A percentile compares a stretch with the other conserved stretches of the same genome.
Conservation (phyloP, 2,113 vertebrate species). For the Cathartes aura region DNA sequence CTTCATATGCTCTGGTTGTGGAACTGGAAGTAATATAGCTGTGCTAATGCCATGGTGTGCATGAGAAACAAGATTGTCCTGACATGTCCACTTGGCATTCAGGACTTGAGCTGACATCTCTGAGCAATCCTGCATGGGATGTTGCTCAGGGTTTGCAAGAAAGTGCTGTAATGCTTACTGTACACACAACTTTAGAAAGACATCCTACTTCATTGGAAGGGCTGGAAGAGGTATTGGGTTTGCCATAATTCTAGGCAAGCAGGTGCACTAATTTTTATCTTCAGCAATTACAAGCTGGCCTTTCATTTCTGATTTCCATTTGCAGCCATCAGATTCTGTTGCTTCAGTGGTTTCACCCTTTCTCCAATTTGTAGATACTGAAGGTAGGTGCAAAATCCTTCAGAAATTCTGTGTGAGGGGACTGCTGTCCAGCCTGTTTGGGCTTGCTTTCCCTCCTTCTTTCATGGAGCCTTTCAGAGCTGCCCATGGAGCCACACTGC, state of each 20-base stretch:
- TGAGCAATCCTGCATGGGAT: not conserved
- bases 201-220: not conserved
- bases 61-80: not conserved
- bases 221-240: not conserved
- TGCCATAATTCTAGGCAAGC: not conserved
- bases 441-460: not conserved
- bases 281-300: not conserved
- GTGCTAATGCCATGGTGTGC: not conserved
- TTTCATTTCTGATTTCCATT: not conserved
- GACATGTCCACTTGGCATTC: not conserved
- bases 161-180: not conserved
- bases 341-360: not conserved
- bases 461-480: not conserved
- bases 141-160: not conserved
- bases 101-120: not conserved
- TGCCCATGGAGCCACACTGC: rapidly evolving
- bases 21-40: not conserved
- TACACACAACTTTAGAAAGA: not conserved
- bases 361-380: not conserved
- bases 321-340: not conserved
- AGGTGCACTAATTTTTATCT: not conserved
- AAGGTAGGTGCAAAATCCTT: not conserved
- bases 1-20: not conserved
- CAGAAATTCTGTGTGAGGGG: not conserved
- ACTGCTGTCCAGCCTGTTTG: not conserved